Base-by-base conservation (phyloP, 1,140 invertebrate genomes). In the Hormaphis cornu region DNA sequence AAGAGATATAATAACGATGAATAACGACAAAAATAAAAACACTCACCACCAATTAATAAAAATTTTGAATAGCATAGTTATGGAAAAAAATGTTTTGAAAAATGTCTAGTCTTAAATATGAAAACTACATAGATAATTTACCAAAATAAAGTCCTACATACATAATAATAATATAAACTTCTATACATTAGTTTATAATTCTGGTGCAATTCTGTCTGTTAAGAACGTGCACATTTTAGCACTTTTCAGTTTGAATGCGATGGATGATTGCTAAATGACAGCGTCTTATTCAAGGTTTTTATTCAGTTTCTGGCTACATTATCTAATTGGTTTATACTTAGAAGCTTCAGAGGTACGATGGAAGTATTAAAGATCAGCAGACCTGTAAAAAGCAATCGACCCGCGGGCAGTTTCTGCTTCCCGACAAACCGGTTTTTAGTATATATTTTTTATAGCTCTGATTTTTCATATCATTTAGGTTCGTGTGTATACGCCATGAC, bases 341-440 rank as follows among this genome's bases (percentile, higher is more conserved):
- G 54, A 40, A 58, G 54, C 14, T 58, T 24, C 14, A 58, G 20
- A 58, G 26, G n/a, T 33, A 22, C 6, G 14, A 24, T 58, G 22
- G 54, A 40, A 58, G 35, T 58, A 58, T 40, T 12, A 46, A 18
- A 48, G 42, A 63, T 63, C 59, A 48, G 28, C 44, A 63, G 30
- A 66, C 61, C 44, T 46, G 44, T 66, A 66, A 33, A 48, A 66
- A 48, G 44, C 28, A 46, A 66, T 50, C 28, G 44, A 50, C 61
- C 59, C 44, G 61, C 42, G 12, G 28, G 61, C 58, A 30, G 26
- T 63, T 28, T 63, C 40, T 30, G n/a, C 61, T 50, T 35, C 28
- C n/a, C 18, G 35, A 66, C 28, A 35, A 66, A 66, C 28, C 44
- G 28, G 61, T 35, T 48, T 66, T 9, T 30, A 26, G 16, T 50